Conservation (phyloP, 1,140 invertebrate species). For the Macrostomum lignano region DNA sequence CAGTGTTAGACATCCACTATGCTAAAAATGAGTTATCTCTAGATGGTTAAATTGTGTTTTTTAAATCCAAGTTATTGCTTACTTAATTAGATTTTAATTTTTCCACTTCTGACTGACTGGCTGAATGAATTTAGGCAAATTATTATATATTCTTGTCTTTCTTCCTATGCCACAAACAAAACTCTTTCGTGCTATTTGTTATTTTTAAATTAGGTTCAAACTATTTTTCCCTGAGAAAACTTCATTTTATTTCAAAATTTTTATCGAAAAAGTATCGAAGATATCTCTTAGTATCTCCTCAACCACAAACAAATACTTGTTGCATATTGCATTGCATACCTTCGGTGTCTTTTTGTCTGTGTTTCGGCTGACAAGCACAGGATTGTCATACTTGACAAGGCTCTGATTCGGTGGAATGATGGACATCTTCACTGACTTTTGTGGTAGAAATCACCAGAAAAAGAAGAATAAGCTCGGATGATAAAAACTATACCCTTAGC, state of each 20-base stretch:
- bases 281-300: neutral
- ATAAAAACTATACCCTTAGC: too few species aligned
- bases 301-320: neutral
- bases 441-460: too few species aligned
- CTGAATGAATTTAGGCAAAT: neutral
- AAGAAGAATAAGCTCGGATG: too few species aligned
- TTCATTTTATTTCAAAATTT: slow-evolving; percentile 17
- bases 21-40: too few species aligned
- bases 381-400: slow-evolving; percentile 62
- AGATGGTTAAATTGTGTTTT: too few species aligned
- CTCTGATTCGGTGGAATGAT: too few species aligned
- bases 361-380: slow-evolving; percentile 41
- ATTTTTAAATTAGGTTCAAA: slow-evolving; percentile 1
- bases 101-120: neutral
- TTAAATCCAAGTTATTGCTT: too few species aligned
- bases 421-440: too few species aligned
- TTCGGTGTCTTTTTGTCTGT: slow-evolving; percentile 25
- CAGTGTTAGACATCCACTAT: too few species aligned
- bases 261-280: slow-evolving; percentile 9
- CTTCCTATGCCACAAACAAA: too few species aligned
- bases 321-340: too few species aligned
- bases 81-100: slow-evolving; percentile 4
- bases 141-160: neutral
- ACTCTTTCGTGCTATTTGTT: too few species aligned
- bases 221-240: neutral